Base-by-base conservation (phyloP, 2,888 invertebrate species). In the Cerastis rubricosa region DNA sequence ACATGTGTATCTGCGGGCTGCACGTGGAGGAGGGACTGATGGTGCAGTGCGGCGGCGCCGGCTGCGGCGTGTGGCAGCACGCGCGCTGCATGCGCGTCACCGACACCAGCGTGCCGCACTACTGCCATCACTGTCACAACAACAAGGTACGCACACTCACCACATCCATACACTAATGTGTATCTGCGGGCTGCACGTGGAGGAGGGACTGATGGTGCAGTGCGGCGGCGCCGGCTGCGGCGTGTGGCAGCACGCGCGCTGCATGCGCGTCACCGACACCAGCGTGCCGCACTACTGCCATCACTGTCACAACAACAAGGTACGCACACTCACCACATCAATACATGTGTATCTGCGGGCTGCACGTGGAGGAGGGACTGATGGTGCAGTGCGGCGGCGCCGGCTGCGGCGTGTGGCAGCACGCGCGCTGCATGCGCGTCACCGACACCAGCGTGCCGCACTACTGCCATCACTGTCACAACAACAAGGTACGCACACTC, bases 341-440 rank as follows among this genome's bases (percentile, higher is more conserved):
- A n/a, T n/a, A n/a, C n/a, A 97, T 99, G 83, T 99, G 99, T 92
- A 98, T 99, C 87, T 99, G 99, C 96, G 99, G 99, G 7, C 97
- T 99, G 90, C 99, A 98, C 93, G 98, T 98, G 88, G 99, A 99
- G 73, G 88, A 88, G 29, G 88, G 88, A 0, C 83, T 88, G 11
- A 88, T 88, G 88, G 87, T 88, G 82, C 88, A 88, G 82, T 88
- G 88, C 69, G 92, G 88, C 35, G 86, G 87, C 45, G 74, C 80
- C 19, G 51, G 54, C n/a, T 99, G 99, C 94, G 97, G 98, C 90
- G 98, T 87, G 85, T 88, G 88, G 88, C 88, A 99, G 93, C 99
- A 99, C 94, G 98, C 98, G 89, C 98, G 99, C 92, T 99, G 99
- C 93, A 98, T 94, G 93, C 92, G 92, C n/a, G 93, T 94, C 63